phyloP scores from a whole-genome alignment of 2,113 vertebrate genomes.

The Clarias gariepinus region DNA sequence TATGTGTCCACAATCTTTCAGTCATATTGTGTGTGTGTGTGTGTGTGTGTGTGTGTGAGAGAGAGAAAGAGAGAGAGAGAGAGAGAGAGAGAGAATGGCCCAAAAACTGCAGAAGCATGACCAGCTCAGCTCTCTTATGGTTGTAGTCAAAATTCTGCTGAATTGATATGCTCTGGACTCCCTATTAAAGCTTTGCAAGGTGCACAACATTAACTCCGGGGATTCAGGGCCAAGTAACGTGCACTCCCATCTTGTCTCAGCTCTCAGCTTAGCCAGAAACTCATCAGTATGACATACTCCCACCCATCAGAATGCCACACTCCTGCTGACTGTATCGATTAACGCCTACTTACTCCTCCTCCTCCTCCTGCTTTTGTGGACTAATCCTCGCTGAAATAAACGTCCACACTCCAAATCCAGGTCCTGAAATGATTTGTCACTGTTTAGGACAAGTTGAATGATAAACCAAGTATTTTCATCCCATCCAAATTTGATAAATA shows the following conservation, averaged over 20 bases:
- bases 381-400: conserved; percentile 29
- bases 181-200: conserved; percentile 46
- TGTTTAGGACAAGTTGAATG: neutral
- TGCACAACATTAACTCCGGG: conserved; percentile 32
- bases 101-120: neutral
- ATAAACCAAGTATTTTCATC: neutral
- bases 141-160: conserved; percentile 13
- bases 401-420: conserved; percentile 1
- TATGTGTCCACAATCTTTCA: neutral
- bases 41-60: neutral
- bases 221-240: conserved; percentile 34
- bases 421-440: neutral
- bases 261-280: conserved; percentile 31
- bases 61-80: too few relatives aligned
- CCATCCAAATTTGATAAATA: neutral
- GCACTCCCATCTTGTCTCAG: conserved; percentile 30
- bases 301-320: conserved; percentile 13
- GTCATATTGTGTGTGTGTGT: neutral
- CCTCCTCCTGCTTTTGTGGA: neutral
- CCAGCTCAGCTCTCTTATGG: conserved; percentile 46
- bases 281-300: conserved; percentile 43
- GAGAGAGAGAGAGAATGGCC: neutral
- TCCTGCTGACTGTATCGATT: conserved; percentile 51
- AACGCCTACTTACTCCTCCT: conserved; percentile 21
- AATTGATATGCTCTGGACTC: conserved; percentile 32